phyloP scores from a whole-genome alignment of 2,113 vertebrate species.

The Periophthalmodon schlosseri region DNA sequence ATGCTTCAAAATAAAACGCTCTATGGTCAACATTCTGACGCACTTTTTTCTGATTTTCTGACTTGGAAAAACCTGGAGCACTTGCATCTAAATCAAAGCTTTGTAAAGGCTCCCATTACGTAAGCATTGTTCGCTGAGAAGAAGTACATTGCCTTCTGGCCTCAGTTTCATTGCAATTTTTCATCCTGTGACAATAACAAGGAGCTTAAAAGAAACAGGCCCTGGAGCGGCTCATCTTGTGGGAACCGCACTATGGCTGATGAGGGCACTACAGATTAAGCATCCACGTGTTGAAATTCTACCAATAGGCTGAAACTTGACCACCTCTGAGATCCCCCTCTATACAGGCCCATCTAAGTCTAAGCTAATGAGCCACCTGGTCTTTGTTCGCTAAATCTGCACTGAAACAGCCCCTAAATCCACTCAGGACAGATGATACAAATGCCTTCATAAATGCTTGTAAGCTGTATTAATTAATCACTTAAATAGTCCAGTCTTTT shows the following conservation, averaged over 20 bases:
- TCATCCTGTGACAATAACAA: constrained; percentile 49
- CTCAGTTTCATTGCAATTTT: constrained; percentile 58
- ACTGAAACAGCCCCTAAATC: constrained; percentile 64
- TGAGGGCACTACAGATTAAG: constrained; percentile 57
- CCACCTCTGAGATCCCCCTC: constrained; percentile 51
- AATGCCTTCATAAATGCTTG: constrained; percentile 66
- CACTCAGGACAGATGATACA: constrained; percentile 67
- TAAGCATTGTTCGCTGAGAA: constrained; percentile 50
- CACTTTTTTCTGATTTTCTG: constrained; percentile 5
- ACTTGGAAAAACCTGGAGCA: not conserved
- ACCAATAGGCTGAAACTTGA: constrained; percentile 75
- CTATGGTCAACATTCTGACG: constrained; percentile 15
- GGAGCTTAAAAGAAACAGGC: constrained; percentile 31
- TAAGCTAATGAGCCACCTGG: constrained; percentile 70
- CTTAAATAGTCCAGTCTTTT: constrained; percentile 54
- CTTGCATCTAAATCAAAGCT: constrained; percentile 23
- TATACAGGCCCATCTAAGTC: constrained; percentile 57
- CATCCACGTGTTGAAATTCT: constrained; percentile 73
- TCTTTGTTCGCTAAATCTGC: constrained; percentile 76
- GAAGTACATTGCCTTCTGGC: constrained; percentile 25
- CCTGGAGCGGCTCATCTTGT: constrained; percentile 52
- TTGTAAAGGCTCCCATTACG: constrained; percentile 43
- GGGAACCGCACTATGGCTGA: constrained; percentile 42
- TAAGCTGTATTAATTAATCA: constrained; percentile 75
- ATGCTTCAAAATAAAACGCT: constrained; percentile 30